Evolutionary conservation across 30 jellyfish, hydroid and myxozoan genomes (phyloP).

Genomic region (Pelagia noctiluca): DNA sequence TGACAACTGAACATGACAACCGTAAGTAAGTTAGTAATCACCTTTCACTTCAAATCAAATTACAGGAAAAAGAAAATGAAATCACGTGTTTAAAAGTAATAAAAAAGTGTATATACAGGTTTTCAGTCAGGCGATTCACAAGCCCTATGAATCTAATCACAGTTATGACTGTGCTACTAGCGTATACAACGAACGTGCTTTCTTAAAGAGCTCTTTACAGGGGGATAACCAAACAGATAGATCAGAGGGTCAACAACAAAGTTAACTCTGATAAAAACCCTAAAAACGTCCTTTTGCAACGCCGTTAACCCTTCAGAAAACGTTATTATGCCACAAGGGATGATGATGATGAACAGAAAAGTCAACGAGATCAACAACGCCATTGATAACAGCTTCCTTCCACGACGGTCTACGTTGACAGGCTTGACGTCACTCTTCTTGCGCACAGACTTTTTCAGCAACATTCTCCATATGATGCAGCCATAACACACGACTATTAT

Average conservation of each 20-base stretch:
- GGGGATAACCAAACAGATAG: not conserved
- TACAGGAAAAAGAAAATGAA: no score
- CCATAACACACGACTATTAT: not conserved
- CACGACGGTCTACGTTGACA: not conserved
- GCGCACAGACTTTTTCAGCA: not conserved
- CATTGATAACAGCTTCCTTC: not conserved
- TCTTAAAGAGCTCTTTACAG: not conserved
- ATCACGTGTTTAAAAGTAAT: no score
- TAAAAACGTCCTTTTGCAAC: not conserved
- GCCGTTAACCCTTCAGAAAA: not conserved
- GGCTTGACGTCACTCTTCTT: not conserved
- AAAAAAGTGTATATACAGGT: no score
- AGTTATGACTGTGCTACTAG: no score
- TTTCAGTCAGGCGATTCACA: no score
- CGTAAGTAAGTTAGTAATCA: no score
- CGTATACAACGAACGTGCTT: not conserved
- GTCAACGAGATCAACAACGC: not conserved
- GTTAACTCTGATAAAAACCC: not conserved
- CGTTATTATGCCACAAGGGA: not conserved
- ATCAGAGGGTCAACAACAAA: not conserved
- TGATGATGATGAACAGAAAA: not conserved
- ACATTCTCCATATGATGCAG: not conserved
- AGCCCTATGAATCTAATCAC: no score
- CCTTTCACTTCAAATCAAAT: no score
- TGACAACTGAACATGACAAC: no score